Evolutionary conservation across 2,888 invertebrate species (phyloP).

Genomic region (Lepidonotus clava): DNA sequence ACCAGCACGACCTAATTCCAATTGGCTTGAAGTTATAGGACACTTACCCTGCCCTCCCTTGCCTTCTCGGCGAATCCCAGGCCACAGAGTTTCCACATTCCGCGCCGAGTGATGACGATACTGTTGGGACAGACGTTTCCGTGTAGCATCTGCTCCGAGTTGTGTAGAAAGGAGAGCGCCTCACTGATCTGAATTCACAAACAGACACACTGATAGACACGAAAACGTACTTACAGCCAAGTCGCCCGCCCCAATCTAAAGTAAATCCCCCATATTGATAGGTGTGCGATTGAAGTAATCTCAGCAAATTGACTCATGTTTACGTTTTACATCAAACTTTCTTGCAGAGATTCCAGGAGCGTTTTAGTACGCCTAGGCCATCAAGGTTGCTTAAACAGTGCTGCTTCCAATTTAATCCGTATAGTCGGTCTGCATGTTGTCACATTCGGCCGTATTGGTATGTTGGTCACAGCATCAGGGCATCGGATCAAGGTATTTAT

Average conservation of each 20-base stretch:
- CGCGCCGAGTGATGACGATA: slow-evolving; percentile 93
- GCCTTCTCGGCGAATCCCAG: slow-evolving; percentile 93
- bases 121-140: slow-evolving; percentile 96
- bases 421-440: no score
- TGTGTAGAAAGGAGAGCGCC: slow-evolving; percentile 94
- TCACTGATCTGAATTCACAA: slow-evolving; percentile 89
- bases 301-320: background rate
- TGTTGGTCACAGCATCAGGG: no score
- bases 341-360: background rate
- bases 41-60: slow-evolving; percentile 76
- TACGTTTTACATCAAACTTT: background rate
- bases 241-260: background rate
- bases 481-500: no score
- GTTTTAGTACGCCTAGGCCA: no score
- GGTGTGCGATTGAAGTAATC: background rate
- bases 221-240: background rate
- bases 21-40: slow-evolving; percentile 28
- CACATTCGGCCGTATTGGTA: no score
- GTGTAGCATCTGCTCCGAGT: slow-evolving; percentile 92
- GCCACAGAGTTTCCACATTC: slow-evolving; percentile 97
- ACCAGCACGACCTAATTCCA: background rate
- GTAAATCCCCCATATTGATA: slow-evolving; percentile 6
- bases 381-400: no score
- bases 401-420: no score
- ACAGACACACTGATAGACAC: background rate